A percentile compares a stretch with the other conserved stretches of the same genome.
Conservation (phyloP, 1,140 invertebrate species). For the Diprion similis region DNA sequence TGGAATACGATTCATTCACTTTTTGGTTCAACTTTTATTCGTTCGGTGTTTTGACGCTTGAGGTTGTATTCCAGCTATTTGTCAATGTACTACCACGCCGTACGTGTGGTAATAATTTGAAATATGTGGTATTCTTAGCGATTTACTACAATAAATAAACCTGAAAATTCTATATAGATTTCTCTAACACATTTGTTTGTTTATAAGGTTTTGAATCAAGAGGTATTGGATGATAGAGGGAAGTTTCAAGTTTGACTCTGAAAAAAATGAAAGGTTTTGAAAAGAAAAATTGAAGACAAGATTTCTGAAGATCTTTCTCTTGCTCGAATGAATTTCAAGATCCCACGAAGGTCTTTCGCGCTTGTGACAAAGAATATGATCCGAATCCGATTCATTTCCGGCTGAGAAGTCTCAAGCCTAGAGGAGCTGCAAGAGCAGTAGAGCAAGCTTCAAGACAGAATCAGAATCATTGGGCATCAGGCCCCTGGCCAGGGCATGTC, state of each 20-base stretch:
- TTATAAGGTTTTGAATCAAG: slow-evolving; percentile 66
- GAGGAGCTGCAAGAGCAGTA: slow-evolving; percentile 52
- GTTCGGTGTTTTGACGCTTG: slow-evolving; percentile 22
- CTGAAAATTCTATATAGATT: slow-evolving; percentile 32
- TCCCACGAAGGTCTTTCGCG: slow-evolving; percentile 55
- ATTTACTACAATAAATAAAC: slow-evolving; percentile 14
- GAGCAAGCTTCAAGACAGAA: slow-evolving; percentile 45
- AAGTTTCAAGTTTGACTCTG: slow-evolving; percentile 62
- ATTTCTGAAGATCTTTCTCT: slow-evolving; percentile 56
- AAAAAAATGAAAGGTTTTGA: slow-evolving; percentile 58
- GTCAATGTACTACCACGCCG: slow-evolving; percentile 24
- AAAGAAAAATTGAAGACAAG: slow-evolving; percentile 56
- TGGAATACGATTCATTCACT: slow-evolving; percentile 47
- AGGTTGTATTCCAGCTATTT: slow-evolving; percentile 44
- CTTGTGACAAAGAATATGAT: slow-evolving; percentile 64
- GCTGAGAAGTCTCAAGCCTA: slow-evolving; percentile 59
- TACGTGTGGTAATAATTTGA: slow-evolving; percentile 26
- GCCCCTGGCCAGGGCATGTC: slow-evolving; percentile 42
- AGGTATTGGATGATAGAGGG: slow-evolving; percentile 65
- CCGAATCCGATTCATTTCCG: slow-evolving; percentile 50
- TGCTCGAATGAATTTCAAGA: slow-evolving; percentile 53
- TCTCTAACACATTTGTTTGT: slow-evolving; percentile 64
- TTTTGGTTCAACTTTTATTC: slow-evolving; percentile 9
- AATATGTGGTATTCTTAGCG: slow-evolving; percentile 37
- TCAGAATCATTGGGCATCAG: slow-evolving; percentile 47